Base-by-base conservation (phyloP, 1,140 invertebrate genomes). In the Megathymus violae region DNA sequence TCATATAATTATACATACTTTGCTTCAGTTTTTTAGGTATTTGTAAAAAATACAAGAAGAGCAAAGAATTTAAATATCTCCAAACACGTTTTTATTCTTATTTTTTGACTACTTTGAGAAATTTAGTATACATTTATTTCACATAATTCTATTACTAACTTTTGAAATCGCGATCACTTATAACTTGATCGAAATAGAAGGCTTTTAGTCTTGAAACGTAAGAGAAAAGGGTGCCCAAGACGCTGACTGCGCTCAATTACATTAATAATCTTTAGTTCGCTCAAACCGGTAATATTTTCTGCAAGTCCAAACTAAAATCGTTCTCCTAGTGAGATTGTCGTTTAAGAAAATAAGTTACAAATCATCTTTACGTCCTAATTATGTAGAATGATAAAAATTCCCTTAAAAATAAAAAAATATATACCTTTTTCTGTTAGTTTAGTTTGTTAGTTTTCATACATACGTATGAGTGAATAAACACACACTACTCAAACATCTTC, bases 181-280 rank as follows among this genome's bases (percentile, higher is more conserved):
- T 60, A 0, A 65, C 17, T 73, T 73, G 36, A 58, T 60, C 65
- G 59, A 41, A 41, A 63, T 44, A 51, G 65, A 78, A 77, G 71
- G 85, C 83, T 88, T 88, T 89, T 88, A 89, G 82, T 84, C 74
- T 82, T 56, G 70, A 79, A 78, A 79, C 72, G 78, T 81, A 81
- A 86, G 80, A 88, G 82, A 88, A 89, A 88, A 88, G 85, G 82
- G 83, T 87, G 76, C 72, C 76, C 71, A 70, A 79, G 81, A 87
- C 74, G 82, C 78, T 84, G 85, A 84, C 80, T 88, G 47, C 40
- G 80, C 76, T 82, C 78, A 82, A 87, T 85, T 80, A 84, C 80
- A 80, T 86, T 83, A 85, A 84, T 85, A 85, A 87, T 82, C 76
- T 83, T 83, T 83, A 82, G 78, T 82, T 83, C 67, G 52, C 71